Base-by-base conservation (phyloP, 2,888 invertebrate species). In the Fragum whitleyi region DNA sequence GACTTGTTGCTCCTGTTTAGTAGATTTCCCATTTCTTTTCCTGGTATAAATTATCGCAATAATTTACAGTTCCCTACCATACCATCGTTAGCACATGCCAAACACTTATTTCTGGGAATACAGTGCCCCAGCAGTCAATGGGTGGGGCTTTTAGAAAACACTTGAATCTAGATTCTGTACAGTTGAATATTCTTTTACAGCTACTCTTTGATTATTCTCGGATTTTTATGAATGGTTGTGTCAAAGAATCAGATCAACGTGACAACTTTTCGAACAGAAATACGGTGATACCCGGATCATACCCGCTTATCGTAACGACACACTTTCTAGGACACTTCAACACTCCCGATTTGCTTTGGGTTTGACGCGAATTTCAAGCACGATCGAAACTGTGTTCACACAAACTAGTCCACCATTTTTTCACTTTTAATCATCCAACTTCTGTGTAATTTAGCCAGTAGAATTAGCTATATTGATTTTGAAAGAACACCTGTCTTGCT, bases 11-110 rank as follows among this genome's bases (percentile, higher is more conserved):
- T 83, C 59, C 79, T 79, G 28, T 86, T 82, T 26, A 86, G 79
- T 21, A 86, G 51, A 62, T 91, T 91, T 51, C 91, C 91, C 91
- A 91, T 90, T 57, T 53, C 9, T 68, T 7, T 55, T 11, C 32
- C 57, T 69, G 47, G 5, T n/a, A 7, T 59, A 42, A 11, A 42
- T 26, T 72, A 72, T 72, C 72, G 59, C 59, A 57, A 39, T 42
- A 9, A 57, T 1, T 71, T n/a, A 28, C 2, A 53, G 21, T 32
- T 21, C 2, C 21, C 29, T 9, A 68, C 28, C 5, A 47, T 3
- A 14, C 47, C 14, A 47, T 19, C 2, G 3, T 47, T 47, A 47
- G 47, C 16, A 19, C 16, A 47, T 47, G 47, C 3, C 5, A 47
- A 3, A 47, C n/a, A n/a, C 14, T 16, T 47, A 36, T 36, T 36